Base-by-base conservation (phyloP, 1,140 invertebrate species). In the Drosophila mayri region DNA sequence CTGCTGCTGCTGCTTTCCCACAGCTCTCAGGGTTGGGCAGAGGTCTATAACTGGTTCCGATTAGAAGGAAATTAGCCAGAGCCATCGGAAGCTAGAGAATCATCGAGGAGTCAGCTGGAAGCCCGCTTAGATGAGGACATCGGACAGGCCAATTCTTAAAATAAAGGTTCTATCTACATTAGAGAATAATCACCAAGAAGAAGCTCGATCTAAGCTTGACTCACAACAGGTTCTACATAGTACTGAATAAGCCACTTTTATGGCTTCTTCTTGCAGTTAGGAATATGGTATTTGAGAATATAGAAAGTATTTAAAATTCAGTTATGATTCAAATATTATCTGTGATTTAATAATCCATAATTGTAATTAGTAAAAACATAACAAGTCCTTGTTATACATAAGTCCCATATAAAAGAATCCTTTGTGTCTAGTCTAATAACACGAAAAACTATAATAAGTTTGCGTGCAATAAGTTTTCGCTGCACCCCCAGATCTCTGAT, bases 41-140 rank as follows among this genome's bases (percentile, higher is more conserved):
- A 49, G 37, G 20, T 47, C 52, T 11, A 71, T 41, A 72, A 72
- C 68, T 72, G 68, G 68, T 72, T 72, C 68, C 70, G 40, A 67
- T 70, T 64, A 70, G 66, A 67, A 70, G 65, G 66, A 67, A 70
- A 70, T 70, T 70, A 70, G 66, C 62, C 47, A 50, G 20, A 61
- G 49, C 28, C 61, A 63, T 30, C 50, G 61, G 61, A 58, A 63
- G 37, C 61, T 4, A 57, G 38, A 20, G 46, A 47, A 32, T 38
- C 38, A 52, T 37, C 12, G 35, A 16, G 18, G 32, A 16, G 52
- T 25, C 30, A 35, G 50, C 30, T 52, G 37, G 37, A 28, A 28
- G 46, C 25, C 46, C 4, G 25, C 47, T 30, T 30, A 28, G 20
- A 32, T 66, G 64, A 64, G 59, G 41, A 66, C 41, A 66, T 66